Evolutionary conservation across 2,888 invertebrate species (phyloP), one percentile per base, ranked within the genome.

Genomic region (Rhodophaea formosa): DNA sequence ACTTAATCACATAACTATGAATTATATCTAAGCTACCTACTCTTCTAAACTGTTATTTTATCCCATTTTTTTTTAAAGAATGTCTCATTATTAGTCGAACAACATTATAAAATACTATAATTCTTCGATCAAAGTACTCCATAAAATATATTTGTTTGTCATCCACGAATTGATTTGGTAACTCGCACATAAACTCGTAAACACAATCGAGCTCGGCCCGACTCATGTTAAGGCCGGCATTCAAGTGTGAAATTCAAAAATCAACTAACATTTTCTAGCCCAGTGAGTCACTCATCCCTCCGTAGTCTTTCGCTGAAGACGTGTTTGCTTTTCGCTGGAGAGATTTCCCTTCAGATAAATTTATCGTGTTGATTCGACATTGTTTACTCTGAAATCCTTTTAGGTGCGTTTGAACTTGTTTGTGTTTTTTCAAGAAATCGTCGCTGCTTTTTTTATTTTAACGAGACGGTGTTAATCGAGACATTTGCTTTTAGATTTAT

Each of bases 201-300:
- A 81, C 74, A 80, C 70, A 80, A 80, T 74, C 73, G 74, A 67
- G 69, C 64, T 62, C 61, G 62, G 66, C 62, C 60, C 66, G 66
- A 70, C 68, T 65, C 70, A 71, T 77, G 83, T 84, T 82, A 79
- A 81, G 76, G 77, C 64, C 75, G 63, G 78, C 80, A 82, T 73
- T 82, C 80, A 79, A 81, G 84, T 80, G 82, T 85, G 83, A 87
- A 88, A 88, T 89, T 86, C 88, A 88, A 88, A 88, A 89, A 89
- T 90, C 89, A 88, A 90, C 86, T 88, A 87, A 88, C 85, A 86
- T 88, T 88, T 88, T 90, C 88, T 82, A 82, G 77, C 72, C 76
- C 88, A 88, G 78, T 88, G 88, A 86, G 75, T 84, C 80, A 74
- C 75, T 82, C 84, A 81, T 80, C 84, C 80, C 83, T 79, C 77